Evolutionary conservation across 2,888 invertebrate species (phyloP), one percentile per base, ranked within the genome.

Genomic region (Seira musarum): DNA sequence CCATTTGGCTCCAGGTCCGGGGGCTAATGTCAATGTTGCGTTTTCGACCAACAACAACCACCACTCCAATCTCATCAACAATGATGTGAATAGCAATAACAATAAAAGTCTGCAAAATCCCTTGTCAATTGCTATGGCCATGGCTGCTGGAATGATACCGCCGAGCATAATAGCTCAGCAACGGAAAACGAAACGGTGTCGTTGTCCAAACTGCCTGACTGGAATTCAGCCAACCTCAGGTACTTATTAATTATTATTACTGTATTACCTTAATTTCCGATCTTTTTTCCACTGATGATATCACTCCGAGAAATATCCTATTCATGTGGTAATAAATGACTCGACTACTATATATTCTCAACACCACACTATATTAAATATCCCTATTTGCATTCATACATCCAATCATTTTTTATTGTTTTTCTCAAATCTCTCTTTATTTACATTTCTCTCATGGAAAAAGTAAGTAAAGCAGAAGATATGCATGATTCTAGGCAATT

Each of bases 161-260:
- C 69, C 81, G 21, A 70, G 66, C 72, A 67, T 81, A 3, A 74
- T 73, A 19, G 74, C 69, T 13, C 71, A 70, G 21, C 78, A 82
- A 68, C 82, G 86, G 61, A 85, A 85, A 71, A 85, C 85, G n/a
- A 79, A 85, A 30, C 79, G 87, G 49, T 87, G 87, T 78, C 80
- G 87, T 53, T 87, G 87, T 80, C 87, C 87, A 3, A 86, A 85
- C 69, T 87, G 87, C 75, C 73, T 86, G 17, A 76, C 79, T 61
- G 85, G 85, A 72, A 72, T 83, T 64, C 85, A 84, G 69, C 84
- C 85, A 17, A 72, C 78, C 68, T 71, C 80, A 70, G 85, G 86
- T 86, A 83, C 82, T 72, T 77, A 79, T 74, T 78, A 78, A 78
- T 78, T 78, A 78, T 72, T 78, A 30, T 30, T 2, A 49, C 72